phyloP scores from a whole-genome alignment of 2,888 invertebrate genomes.

The Pegoplata infirma region DNA sequence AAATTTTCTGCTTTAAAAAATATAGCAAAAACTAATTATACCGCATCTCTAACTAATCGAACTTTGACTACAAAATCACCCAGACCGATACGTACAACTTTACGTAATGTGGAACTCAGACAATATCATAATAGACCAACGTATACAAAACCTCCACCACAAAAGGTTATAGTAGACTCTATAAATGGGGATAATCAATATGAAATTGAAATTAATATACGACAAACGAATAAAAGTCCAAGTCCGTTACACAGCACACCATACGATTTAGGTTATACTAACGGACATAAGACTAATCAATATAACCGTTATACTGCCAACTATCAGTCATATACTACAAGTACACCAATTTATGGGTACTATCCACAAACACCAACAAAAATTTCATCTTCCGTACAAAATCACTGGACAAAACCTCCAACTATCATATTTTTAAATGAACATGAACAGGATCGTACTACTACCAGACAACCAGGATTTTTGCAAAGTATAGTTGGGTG shows the following conservation, averaged over 20 bases:
- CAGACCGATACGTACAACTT: slow-evolving; percentile 64
- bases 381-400: slow-evolving; percentile 46
- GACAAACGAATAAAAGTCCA: slow-evolving; percentile 73
- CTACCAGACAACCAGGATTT: slow-evolving; percentile 70
- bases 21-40: neutral
- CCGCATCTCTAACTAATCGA: neutral
- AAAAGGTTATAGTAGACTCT: slow-evolving; percentile 73
- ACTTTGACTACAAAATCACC: slow-evolving; percentile 52
- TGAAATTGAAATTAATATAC: slow-evolving; percentile 78
- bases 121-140: slow-evolving; percentile 70
- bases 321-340: slow-evolving; percentile 64
- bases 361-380: slow-evolving; percentile 63
- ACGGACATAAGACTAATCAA: slow-evolving; percentile 68
- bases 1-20: neutral
- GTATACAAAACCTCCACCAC: slow-evolving; percentile 70
- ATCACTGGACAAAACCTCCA: slow-evolving; percentile 74
- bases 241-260: slow-evolving; percentile 37
- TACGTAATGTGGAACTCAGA: slow-evolving; percentile 70
- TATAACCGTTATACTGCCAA: slow-evolving; percentile 68
- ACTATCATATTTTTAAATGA: slow-evolving; percentile 76
- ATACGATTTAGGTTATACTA: slow-evolving; percentile 66
- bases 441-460: slow-evolving; percentile 67
- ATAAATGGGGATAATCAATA: slow-evolving; percentile 72
- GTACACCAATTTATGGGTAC: slow-evolving; percentile 65
- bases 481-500: slow-evolving; percentile 69